Evolutionary conservation across 2,888 invertebrate genomes (phyloP).

Genomic region (Acanthoscelides obtectus): DNA sequence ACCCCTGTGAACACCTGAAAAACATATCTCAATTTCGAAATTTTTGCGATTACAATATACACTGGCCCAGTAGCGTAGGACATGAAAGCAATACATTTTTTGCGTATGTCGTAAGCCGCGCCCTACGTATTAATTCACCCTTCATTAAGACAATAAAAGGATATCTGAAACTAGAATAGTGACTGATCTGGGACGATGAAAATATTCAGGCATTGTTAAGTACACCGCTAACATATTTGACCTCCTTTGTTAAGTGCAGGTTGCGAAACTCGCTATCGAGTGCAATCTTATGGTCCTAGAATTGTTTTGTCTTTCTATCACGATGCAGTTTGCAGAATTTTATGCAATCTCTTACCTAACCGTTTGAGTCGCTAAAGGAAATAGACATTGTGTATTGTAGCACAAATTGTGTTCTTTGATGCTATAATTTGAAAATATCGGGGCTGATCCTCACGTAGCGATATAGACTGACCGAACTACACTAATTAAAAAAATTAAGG

Average conservation of each 20-base stretch:
- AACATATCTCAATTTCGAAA: too few species aligned
- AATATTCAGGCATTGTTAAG: conserved; percentile 10
- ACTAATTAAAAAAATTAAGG: too few species aligned
- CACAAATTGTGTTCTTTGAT: not conserved
- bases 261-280: not conserved
- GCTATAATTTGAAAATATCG: too few species aligned
- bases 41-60: too few species aligned
- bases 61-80: too few species aligned
- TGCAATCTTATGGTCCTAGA: not conserved
- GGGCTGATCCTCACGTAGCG: too few species aligned
- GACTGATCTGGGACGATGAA: conserved; percentile 8
- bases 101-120: too few species aligned
- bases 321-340: not conserved
- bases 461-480: too few species aligned
- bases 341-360: not conserved
- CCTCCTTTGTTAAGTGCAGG: conserved; percentile 8
- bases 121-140: too few species aligned
- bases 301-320: not conserved
- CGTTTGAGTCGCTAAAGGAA: not conserved
- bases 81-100: too few species aligned
- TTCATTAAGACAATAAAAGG: not conserved
- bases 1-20: too few species aligned
- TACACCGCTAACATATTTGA: conserved; percentile 10
- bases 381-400: not conserved
- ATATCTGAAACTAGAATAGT: not conserved